A percentile compares a stretch with the other conserved stretches of the same genome.
phyloP scores from a whole-genome alignment of 1,140 invertebrate genomes.

The Lordiphosa stackelbergi region DNA sequence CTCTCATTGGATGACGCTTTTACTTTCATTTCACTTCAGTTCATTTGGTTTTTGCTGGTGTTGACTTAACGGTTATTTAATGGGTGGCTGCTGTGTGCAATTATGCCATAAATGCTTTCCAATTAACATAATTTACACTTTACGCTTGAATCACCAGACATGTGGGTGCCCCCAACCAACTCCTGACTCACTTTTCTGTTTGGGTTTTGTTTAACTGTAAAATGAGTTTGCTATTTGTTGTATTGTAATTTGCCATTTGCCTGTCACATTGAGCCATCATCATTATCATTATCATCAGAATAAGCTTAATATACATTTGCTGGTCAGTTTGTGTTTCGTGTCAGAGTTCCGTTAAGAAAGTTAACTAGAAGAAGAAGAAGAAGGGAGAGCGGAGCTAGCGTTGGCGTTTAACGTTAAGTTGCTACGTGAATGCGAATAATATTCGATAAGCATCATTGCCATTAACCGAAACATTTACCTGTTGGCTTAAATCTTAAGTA shows the following conservation, averaged over 20 bases:
- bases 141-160: slow-evolving; percentile 2
- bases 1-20: slow-evolving; percentile 28
- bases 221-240: slow-evolving; percentile 1
- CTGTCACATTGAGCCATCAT: not conserved
- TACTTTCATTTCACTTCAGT: slow-evolving; percentile 43
- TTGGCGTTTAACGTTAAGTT: slow-evolving; percentile 2
- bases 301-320: slow-evolving; percentile 5
- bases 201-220: slow-evolving; percentile 5
- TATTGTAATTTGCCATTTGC: slow-evolving; percentile 3
- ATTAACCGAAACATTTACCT: too few species aligned
- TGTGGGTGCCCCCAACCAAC: slow-evolving; percentile 11
- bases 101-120: slow-evolving; percentile 63
- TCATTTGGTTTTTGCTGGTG: too few species aligned
- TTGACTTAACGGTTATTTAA: slow-evolving; percentile 58
- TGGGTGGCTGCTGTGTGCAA: slow-evolving; percentile 35
- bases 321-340: slow-evolving; percentile 2
- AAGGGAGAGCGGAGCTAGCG: not conserved
- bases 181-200: not conserved
- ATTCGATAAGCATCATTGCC: slow-evolving; percentile 5
- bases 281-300: slow-evolving; percentile 3
- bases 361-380: not conserved
- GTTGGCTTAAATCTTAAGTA: too few species aligned
- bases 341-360: slow-evolving; percentile 13
- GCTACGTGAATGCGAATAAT: not conserved
- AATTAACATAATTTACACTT: slow-evolving; percentile 71